Percentiles rank a stretch among this genome's conserved stretches.
These are phyloP conservation scores for Machimus atricapillus DNA, from an alignment of 2,888 invertebrate genomes.

Conservation along the genomic window DNA sequence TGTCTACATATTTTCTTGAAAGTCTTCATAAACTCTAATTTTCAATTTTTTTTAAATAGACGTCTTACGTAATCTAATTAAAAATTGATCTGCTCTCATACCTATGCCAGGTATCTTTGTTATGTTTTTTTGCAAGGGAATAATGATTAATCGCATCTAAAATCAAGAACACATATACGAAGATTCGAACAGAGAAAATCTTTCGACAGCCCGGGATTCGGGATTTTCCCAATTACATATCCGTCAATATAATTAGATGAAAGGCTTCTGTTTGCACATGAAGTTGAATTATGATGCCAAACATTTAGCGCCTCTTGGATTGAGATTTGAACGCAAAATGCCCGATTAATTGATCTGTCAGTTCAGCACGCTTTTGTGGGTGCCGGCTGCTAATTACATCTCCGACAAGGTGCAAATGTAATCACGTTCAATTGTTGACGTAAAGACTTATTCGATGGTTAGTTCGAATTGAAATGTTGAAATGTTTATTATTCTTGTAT, in stretches of 20 bases:
- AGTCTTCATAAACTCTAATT: too few relatives aligned
- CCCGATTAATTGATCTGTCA: constrained; percentile 21
- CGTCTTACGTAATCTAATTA: background rate
- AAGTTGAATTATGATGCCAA: background rate
- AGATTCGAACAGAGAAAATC: background rate
- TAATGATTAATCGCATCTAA: background rate
- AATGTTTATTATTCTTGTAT: background rate
- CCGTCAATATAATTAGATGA: constrained; percentile 18
- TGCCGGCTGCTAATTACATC: background rate
- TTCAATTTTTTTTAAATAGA: background rate
- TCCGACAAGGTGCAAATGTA: background rate
- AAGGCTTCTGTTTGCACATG: background rate
- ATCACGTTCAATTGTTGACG: background rate
- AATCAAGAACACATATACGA: background rate
- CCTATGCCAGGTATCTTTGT: background rate
- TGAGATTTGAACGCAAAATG: background rate
- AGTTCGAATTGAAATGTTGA: background rate
- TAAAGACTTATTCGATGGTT: background rate
- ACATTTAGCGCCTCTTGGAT: background rate
- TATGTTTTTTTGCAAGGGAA: background rate
- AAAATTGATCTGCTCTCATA: background rate
- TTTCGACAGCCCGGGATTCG: background rate
- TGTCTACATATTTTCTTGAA: background rate
- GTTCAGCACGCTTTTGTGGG: background rate
- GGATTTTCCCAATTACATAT: background rate